These are phyloP conservation scores for Mus pahari DNA, from an alignment of 2,113 vertebrate genomes.

Conservation along the genomic window DNA sequence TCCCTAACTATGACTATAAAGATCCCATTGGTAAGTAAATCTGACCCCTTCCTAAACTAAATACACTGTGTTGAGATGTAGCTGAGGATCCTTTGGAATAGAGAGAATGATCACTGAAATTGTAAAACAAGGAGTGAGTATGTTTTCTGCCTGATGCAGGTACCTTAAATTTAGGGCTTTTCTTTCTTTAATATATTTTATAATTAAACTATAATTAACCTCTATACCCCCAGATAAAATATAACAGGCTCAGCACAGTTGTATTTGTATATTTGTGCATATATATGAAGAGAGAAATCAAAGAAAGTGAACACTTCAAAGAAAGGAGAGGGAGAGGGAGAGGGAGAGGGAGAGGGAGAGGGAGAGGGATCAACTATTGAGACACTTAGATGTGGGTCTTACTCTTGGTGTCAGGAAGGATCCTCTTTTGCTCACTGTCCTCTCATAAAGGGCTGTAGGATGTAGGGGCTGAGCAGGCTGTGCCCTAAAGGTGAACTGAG, in stretches of 20 bases:
- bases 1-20: not conserved
- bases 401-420: not conserved
- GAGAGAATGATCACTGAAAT: not conserved
- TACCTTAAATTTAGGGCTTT: conserved; percentile 23
- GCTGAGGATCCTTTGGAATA: not conserved
- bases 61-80: not conserved
- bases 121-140: not conserved
- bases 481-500: conserved; percentile 75
- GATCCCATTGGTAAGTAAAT: not conserved
- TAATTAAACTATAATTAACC: not conserved
- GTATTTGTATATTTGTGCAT: not conserved
- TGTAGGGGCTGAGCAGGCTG: not conserved
- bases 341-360: no score
- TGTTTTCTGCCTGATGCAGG: not conserved
- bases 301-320: not conserved
- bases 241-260: not conserved
- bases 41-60: not conserved
- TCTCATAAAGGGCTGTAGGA: not conserved
- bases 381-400: not conserved
- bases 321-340: not conserved
- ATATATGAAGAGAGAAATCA: not conserved
- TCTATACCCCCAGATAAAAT: not conserved
- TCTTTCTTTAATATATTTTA: not conserved
- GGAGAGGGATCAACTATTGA: conserved; percentile 8
- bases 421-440: not conserved